Evolutionary conservation across 2,797 vertebrate species (phyloP).

Genomic region (Echiichthys vipera): DNA sequence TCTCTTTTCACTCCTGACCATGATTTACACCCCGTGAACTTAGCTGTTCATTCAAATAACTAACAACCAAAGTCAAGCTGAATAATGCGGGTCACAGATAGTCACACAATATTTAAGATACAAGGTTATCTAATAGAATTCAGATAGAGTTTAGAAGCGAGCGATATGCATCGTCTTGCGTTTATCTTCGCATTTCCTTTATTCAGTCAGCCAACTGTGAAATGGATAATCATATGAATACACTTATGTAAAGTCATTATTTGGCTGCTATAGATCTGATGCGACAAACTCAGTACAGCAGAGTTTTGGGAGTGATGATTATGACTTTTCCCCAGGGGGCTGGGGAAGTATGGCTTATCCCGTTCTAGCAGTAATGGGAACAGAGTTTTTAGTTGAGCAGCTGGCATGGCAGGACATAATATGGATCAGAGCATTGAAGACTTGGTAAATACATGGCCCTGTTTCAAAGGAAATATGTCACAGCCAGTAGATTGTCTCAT

Average conservation of each 20-base stretch:
- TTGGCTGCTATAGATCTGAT: background rate
- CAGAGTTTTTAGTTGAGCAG: background rate
- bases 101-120: background rate
- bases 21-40: background rate
- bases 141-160: background rate
- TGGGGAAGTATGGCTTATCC: background rate
- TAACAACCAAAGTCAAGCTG: background rate
- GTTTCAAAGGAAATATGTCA: background rate
- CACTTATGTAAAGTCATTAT: background rate
- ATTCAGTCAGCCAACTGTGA: background rate
- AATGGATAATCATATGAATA: background rate
- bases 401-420: background rate
- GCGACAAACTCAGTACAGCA: background rate
- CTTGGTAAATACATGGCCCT: background rate
- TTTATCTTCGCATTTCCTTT: background rate
- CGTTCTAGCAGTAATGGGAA: background rate
- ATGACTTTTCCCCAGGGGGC: background rate
- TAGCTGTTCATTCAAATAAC: conserved; percentile 5
- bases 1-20: conserved; percentile 31
- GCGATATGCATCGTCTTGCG: background rate
- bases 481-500: background rate
- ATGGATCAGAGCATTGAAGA: background rate
- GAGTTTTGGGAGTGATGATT: background rate
- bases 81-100: background rate
- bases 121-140: background rate